Evolutionary conservation across 2,113 vertebrate genomes (phyloP), one percentile per base, ranked within the genome.

Genomic region (Gorsachius goisagi): DNA sequence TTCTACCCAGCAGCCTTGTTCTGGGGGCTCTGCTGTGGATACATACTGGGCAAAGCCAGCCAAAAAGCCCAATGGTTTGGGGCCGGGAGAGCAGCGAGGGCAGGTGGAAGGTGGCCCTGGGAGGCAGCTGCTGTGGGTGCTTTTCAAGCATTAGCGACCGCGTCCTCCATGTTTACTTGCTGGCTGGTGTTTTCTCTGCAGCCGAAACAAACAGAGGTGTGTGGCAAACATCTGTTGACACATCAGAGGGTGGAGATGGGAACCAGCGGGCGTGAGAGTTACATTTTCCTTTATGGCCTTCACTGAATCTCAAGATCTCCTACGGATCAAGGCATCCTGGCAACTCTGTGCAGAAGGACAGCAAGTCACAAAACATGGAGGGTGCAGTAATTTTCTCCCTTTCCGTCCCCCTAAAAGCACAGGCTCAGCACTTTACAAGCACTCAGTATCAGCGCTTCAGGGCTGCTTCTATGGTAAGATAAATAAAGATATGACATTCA

Each of bases 351-450:
- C 58, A 66, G 80, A 73, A 81, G 60, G 56, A 66, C 33, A 87
- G 73, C 47, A 37, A 52, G 41, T 72, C 47, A 58, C 33, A 67
- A 75, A 90, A 35, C 24, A 44, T 2, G 6, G 62, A 52, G 37
- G 12, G 23, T 53, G n/a, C 58, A 53, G 53, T 52, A 58, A 80
- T 69, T 80, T 92, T 87, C 59, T 93, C 45, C 45, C 30, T 79
- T 89, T 71, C 33, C 10, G 37, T 47, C 30, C 35, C 12, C n/a
- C 49, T 72, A 44, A 80, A 89, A 53, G 22, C 32, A 77, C 23
- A 55, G 45, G 60, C 85, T 93, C 85, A 76, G 81, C 91, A 59
- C 64, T 91, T 91, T 27, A 56, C n/a, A 68, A 67, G 59, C 39
- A 22, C 37, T 87, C 39, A 4, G 9, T 72, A 89, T 91, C 81